Percentiles rank a stretch among this genome's conserved stretches.
These are phyloP conservation scores for Hassar affinis DNA, from an alignment of 2,113 vertebrate genomes.

Conservation along the genomic window DNA sequence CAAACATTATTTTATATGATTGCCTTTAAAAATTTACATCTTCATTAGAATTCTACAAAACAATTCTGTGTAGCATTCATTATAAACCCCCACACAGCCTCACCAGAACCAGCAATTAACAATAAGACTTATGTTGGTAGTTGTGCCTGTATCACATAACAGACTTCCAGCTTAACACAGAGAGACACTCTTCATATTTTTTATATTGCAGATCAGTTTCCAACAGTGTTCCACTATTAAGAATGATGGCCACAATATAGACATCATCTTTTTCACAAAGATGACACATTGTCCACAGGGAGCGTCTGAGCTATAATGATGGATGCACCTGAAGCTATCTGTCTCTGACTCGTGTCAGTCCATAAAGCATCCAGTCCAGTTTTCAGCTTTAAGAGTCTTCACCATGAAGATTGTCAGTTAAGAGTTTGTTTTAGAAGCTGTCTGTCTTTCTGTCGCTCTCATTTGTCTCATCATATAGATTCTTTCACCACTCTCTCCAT, in stretches of 20 bases:
- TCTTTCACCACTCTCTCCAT: constrained; percentile 25
- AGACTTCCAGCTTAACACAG: not conserved
- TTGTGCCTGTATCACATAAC: not conserved
- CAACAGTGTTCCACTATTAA: constrained; percentile 9
- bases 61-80: not conserved
- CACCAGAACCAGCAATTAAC: not conserved
- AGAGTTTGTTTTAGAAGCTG: constrained; percentile 28
- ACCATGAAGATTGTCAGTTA: constrained; percentile 38
- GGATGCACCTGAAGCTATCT: constrained; percentile 27
- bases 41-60: not conserved
- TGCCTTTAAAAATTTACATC: not conserved
- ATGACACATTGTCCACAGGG: constrained; percentile 31
- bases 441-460: constrained; percentile 29
- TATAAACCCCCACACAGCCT: not conserved
- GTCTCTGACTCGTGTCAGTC: constrained; percentile 23
- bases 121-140: not conserved
- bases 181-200: constrained; percentile 18
- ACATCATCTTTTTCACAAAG: constrained; percentile 35
- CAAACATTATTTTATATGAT: not conserved
- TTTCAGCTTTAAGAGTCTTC: constrained; percentile 24
- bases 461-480: constrained; percentile 20
- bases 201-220: constrained; percentile 9
- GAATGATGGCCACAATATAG: constrained; percentile 34
- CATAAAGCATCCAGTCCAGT: constrained; percentile 29
- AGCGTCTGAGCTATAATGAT: constrained; percentile 34